Evolutionary conservation across 2,113 vertebrate genomes (phyloP).

Genomic region (Psilopogon haemacephalus): DNA sequence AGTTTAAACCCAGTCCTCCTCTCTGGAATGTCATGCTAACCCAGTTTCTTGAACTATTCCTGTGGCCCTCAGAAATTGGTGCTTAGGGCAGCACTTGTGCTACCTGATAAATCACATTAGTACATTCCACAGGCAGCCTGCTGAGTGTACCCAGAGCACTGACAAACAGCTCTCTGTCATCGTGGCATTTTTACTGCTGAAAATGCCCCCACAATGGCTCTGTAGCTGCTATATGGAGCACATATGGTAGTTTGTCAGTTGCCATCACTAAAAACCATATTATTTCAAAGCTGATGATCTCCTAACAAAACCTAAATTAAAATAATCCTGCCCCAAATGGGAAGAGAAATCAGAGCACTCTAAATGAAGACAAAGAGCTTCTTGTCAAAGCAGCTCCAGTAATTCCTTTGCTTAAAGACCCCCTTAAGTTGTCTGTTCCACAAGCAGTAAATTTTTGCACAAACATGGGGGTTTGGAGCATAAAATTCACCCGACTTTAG

Average conservation of each 20-base stretch:
- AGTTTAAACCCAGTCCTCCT: no score
- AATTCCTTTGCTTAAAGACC: background rate
- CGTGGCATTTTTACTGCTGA: background rate
- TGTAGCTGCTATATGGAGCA: background rate
- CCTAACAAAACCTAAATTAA: background rate
- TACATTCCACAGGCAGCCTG: background rate
- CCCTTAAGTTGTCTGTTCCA: background rate
- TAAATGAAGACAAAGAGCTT: background rate
- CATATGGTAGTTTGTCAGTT: background rate
- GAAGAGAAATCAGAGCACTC: background rate
- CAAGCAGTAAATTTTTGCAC: background rate
- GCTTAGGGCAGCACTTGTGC: background rate
- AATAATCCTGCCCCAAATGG: background rate
- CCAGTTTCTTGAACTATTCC: background rate
- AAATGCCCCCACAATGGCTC: background rate
- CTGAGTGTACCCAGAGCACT: background rate
- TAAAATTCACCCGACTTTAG: slow-evolving; percentile 15
- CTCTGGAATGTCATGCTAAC: background rate
- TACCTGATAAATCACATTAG: background rate
- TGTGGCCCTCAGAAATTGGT: background rate
- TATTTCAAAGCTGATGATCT: background rate
- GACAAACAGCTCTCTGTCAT: background rate
- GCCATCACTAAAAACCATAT: background rate
- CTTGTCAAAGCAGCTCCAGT: background rate
- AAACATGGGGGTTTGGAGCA: background rate